Base-by-base conservation (phyloP, 1,140 invertebrate genomes). In the Battus philenor region DNA sequence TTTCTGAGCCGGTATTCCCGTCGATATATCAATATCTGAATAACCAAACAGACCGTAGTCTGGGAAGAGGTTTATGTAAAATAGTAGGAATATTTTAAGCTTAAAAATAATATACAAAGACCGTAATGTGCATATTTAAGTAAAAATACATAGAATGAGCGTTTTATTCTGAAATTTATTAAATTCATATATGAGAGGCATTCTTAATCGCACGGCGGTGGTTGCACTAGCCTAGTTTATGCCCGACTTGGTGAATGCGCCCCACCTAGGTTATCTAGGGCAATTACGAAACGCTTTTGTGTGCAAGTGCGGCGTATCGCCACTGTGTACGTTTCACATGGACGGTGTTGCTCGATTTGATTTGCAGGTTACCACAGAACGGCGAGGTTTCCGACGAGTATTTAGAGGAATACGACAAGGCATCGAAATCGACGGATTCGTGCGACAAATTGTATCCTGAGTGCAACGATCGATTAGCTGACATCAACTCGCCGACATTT, bases 381-480 rank as follows among this genome's bases (percentile, higher is more conserved):
- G 13, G 24, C 2, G 16, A 31, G 8, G 31, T 38, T 2, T n/a
- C n/a, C n/a, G 60, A 63, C 7, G 50, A 58, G 8, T 46, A 59
- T 7, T 45, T 54, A 17, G 20, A 57, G 11, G 72, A 78, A 26
- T 82, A 74, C 11, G 71, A 82, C 15, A 30, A 38, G 33, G 75
- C 73, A 0, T 54, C 59, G 5, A 45, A 50, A 4, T 43, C 67
- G 0, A 50, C 50, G 0, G 56, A 59, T 15, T 56, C 65, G 0
- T 82, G 78, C 24, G 61, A 70, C 8, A 50, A 56, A 3, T 27
- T 78, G n/a, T 82, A 76, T 44, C 69, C 78, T 3, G 68, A 74
- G 2, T 80, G 76, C 32, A 43, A 61, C 4, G 36, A 57, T 6
- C 44, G 49, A 0, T 3, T 49, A 4, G 4, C 43, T 2, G 50